A percentile compares a stretch with the other conserved stretches of the same genome.
These are phyloP conservation scores for Rhinopomastus cyanomelas DNA, from an alignment of 2,113 vertebrate species.

Conservation along the genomic window DNA sequence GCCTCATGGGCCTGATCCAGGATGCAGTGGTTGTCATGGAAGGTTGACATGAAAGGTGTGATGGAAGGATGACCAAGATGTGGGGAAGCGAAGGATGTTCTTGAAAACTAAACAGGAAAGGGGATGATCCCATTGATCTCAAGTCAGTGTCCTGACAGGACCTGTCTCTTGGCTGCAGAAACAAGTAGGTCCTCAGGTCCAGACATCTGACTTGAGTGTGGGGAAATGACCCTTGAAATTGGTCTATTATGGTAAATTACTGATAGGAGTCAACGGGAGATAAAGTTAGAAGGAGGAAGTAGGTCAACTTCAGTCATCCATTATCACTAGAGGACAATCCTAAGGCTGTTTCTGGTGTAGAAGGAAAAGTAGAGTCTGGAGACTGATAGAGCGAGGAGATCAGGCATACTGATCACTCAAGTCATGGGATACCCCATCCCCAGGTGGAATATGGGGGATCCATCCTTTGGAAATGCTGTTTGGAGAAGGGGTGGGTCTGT, in stretches of 20 bases:
- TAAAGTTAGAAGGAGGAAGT: background rate
- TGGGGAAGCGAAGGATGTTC: background rate
- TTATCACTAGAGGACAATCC: background rate
- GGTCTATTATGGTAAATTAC: background rate
- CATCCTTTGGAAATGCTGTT: background rate
- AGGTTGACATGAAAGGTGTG: too few relatives aligned
- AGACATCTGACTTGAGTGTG: background rate
- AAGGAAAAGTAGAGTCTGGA: background rate
- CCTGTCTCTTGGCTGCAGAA: background rate
- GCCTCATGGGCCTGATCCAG: background rate
- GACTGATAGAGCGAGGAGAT: background rate
- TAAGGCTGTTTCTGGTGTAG: background rate
- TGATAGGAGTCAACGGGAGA: background rate
- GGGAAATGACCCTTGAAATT: background rate
- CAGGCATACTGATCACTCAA: background rate
- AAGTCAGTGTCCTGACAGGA: background rate
- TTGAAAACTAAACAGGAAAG: background rate
- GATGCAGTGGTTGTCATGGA: too few relatives aligned
- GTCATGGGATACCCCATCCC: background rate
- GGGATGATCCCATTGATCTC: background rate
- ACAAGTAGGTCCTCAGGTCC: background rate
- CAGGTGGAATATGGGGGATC: background rate
- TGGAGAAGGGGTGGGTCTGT: background rate
- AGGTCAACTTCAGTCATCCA: background rate
- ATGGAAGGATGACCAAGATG: background rate